Conservation (phyloP, 2,888 invertebrate genomes). For the Merodon equestris region DNA sequence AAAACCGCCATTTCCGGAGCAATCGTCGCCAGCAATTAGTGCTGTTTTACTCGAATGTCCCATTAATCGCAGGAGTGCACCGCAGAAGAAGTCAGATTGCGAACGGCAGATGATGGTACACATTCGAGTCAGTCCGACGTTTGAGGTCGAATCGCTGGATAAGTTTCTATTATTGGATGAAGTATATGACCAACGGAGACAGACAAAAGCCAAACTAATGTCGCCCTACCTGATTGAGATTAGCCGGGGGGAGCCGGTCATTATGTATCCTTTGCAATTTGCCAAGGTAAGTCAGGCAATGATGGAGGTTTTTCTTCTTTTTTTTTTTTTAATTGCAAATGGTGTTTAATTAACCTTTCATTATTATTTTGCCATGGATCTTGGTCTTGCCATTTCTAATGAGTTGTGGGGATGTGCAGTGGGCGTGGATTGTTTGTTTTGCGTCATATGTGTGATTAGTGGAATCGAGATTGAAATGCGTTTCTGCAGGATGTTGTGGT, state of each 20-base stretch:
- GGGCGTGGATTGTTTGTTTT: too few species aligned
- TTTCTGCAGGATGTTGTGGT: too few species aligned
- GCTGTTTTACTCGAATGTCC: conserved; percentile 71
- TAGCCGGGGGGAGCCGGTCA: conserved; percentile 71
- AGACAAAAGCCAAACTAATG: conserved; percentile 71
- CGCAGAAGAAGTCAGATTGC: conserved; percentile 39
- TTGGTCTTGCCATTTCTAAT: too few species aligned
- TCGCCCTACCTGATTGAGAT: conserved; percentile 73
- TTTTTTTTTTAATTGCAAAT: neutral
- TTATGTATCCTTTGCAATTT: conserved; percentile 73
- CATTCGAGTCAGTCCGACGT: conserved; percentile 70
- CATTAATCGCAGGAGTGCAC: conserved; percentile 14
- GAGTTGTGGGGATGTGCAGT: too few species aligned
- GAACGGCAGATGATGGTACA: conserved; percentile 71
- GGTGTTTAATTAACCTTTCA: neutral
- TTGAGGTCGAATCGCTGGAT: conserved; percentile 66
- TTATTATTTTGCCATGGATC: too few species aligned
- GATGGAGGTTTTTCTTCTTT: too few species aligned
- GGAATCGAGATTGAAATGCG: too few species aligned
- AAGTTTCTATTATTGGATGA: conserved; percentile 72
- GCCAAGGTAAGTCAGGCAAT: conserved; percentile 67
- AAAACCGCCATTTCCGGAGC: conserved; percentile 15
- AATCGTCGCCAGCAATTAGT: conserved; percentile 65
- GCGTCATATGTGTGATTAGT: too few species aligned
- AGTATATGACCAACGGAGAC: conserved; percentile 70